These are phyloP conservation scores for Eupeodes luniger DNA, from an alignment of 2,888 invertebrate species.

Conservation along the genomic window DNA sequence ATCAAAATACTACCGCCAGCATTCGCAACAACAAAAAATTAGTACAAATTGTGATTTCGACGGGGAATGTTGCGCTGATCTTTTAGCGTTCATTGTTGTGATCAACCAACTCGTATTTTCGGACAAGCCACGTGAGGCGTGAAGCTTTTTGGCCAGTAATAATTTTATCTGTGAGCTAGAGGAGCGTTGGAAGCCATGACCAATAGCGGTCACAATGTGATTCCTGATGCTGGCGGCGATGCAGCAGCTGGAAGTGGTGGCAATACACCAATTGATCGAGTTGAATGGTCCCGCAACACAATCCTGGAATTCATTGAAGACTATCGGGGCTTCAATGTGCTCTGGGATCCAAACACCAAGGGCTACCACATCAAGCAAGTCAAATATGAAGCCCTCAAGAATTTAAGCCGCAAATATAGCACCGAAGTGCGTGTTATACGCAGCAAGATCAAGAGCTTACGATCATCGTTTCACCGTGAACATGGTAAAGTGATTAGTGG, in stretches of 20 bases:
- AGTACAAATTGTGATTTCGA: constrained; percentile 84
- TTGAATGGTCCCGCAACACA: constrained; percentile 83
- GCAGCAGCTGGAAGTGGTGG: constrained; percentile 17
- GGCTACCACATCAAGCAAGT: constrained; percentile 83
- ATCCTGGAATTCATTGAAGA: constrained; percentile 83
- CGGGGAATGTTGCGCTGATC: constrained; percentile 83
- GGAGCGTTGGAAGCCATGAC: constrained; percentile 45
- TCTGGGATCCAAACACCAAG: constrained; percentile 83
- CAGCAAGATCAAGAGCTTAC: constrained; percentile 82
- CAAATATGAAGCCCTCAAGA: constrained; percentile 82
- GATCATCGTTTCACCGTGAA: constrained; percentile 83
- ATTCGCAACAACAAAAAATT: constrained; percentile 82
- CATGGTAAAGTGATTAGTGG: constrained; percentile 83
- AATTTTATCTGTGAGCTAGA: constrained; percentile 3
- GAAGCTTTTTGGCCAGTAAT: constrained; percentile 36
- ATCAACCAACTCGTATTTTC: constrained; percentile 60
- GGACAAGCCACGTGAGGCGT: constrained; percentile 68
- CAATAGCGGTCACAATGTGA: constrained; percentile 67
- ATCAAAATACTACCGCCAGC: constrained; percentile 78
- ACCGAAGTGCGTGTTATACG: constrained; percentile 83
- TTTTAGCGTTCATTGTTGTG: constrained; percentile 71
- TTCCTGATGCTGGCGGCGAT: constrained; percentile 53
- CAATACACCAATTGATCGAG: constrained; percentile 78
- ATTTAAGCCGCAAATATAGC: constrained; percentile 81
- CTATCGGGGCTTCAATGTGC: constrained; percentile 81